Evolutionary conservation across 2,797 vertebrate genomes (phyloP).

Genomic region (Hydrolagus colliei): DNA sequence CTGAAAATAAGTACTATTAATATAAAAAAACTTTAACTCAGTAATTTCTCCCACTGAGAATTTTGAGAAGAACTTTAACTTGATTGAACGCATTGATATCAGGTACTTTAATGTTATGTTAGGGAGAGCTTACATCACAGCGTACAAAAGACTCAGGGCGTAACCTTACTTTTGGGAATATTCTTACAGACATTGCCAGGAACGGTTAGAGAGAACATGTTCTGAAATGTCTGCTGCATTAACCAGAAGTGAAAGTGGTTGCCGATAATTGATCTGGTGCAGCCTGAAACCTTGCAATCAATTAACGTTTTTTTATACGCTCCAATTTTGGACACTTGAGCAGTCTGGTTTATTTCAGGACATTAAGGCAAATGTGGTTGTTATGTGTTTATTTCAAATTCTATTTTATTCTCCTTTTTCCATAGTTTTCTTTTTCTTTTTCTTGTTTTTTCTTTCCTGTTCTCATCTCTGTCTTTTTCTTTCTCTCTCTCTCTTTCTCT

Average conservation of each 20-base stretch:
- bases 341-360: too few relatives aligned
- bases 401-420: too few relatives aligned
- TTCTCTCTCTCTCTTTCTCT: too few relatives aligned
- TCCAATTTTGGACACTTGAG: neutral
- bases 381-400: too few relatives aligned
- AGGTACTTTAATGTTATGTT: too few relatives aligned
- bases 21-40: neutral
- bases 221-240: neutral
- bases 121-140: neutral
- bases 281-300: neutral
- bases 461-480: too few relatives aligned
- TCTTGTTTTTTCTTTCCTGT: too few relatives aligned
- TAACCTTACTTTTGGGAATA: neutral
- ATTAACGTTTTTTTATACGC: too few relatives aligned
- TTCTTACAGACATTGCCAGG: neutral
- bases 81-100: neutral
- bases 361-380: too few relatives aligned
- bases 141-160: neutral
- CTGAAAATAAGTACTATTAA: too few relatives aligned
- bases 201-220: neutral
- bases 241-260: neutral
- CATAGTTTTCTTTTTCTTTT: too few relatives aligned
- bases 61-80: neutral
- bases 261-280: neutral
- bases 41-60: neutral